Conservation (phyloP, 2,888 invertebrate species). For the Athalia circularis region DNA sequence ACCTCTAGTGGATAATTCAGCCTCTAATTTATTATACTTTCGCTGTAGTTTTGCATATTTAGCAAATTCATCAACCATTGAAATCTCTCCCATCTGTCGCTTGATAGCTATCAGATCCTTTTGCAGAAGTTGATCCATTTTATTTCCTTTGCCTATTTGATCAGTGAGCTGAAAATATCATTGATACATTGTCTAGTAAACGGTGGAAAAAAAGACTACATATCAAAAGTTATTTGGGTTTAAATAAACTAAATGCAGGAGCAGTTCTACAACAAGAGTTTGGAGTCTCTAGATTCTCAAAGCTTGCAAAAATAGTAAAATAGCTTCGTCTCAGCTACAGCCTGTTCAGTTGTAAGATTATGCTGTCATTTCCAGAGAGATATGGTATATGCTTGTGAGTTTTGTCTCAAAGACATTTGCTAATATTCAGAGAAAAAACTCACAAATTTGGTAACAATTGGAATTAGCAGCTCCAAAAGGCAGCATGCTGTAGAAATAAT, state of each 20-base stretch:
- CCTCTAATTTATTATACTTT: conserved; percentile 66
- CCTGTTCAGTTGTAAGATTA: no score
- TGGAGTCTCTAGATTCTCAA: no score
- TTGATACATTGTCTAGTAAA: conserved; percentile 7
- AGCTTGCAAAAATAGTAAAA: no score
- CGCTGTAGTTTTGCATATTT: conserved; percentile 72
- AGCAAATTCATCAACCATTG: conserved; percentile 73
- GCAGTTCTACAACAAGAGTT: background rate
- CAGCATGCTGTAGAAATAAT: conserved; percentile 63
- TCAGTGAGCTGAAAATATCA: conserved; percentile 57
- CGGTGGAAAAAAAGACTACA: conserved; percentile 31
- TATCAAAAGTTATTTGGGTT: no score
- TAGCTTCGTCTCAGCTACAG: no score
- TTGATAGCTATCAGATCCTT: conserved; percentile 61
- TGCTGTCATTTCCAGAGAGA: no score
- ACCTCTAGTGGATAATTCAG: conserved; percentile 66
- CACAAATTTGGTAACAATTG: conserved; percentile 65
- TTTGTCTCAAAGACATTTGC: background rate
- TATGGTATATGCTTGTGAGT: background rate
- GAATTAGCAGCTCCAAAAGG: conserved; percentile 60
- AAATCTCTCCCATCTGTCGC: conserved; percentile 66
- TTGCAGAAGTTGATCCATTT: conserved; percentile 57
- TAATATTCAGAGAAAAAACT: conserved; percentile 51
- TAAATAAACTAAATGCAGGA: background rate
- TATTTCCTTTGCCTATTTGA: conserved; percentile 56